phyloP scores from a whole-genome alignment of 2,113 vertebrate genomes.

The Hyperopisus bebe region DNA sequence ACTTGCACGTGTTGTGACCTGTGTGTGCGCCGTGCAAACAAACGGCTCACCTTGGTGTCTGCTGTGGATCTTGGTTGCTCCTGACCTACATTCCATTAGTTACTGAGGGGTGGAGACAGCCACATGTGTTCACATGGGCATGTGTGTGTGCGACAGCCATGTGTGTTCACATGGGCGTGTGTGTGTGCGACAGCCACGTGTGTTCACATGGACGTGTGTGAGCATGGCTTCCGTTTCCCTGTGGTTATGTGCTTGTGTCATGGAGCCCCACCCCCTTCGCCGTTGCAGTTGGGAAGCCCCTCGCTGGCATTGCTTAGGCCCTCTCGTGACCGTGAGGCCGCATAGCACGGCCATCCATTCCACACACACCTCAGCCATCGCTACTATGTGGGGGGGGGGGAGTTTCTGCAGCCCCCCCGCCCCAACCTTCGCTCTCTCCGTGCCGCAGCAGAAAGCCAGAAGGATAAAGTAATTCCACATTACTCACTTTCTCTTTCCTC shows the following conservation, averaged over 20 bases:
- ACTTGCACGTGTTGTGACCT: neutral
- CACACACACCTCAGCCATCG: neutral
- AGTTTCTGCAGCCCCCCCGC: no score
- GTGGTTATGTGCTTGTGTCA: neutral
- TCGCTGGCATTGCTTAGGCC: neutral
- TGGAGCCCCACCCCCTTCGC: neutral
- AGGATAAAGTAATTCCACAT: slow-evolving; percentile 36
- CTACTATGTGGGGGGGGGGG: neutral
- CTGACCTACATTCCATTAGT: neutral
- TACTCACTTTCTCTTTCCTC: slow-evolving; percentile 50
- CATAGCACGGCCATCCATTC: neutral
- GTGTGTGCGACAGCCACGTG: neutral
- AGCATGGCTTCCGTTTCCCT: neutral
- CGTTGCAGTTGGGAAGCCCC: neutral
- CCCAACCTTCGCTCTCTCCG: neutral
- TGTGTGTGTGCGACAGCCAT: neutral
- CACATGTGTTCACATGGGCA: neutral
- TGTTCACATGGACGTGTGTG: neutral
- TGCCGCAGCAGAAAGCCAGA: neutral
- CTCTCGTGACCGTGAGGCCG: neutral
- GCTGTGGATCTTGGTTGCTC: neutral
- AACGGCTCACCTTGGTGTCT: neutral
- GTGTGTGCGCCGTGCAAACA: neutral
- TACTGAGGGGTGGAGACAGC: neutral
- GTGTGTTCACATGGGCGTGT: neutral